Percentiles rank a stretch among this genome's conserved stretches.
These are phyloP conservation scores for Conus canariensis DNA, from an alignment of 2,888 invertebrate genomes.

Conservation along the genomic window DNA sequence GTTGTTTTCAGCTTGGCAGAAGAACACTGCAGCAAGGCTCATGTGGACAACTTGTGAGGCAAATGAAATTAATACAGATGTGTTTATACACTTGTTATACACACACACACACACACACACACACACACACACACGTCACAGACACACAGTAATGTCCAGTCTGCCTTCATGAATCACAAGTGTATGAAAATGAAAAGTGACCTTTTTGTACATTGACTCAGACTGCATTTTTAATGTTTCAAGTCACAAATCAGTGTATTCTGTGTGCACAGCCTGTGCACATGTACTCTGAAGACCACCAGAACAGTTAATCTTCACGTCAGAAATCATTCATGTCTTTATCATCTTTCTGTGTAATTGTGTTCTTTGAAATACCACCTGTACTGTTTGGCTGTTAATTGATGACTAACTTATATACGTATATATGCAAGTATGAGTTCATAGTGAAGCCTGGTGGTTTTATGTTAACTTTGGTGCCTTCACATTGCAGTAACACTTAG, in stretches of 20 bases:
- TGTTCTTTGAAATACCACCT: no score
- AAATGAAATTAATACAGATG: neutral
- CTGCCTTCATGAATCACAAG: neutral
- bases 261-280: neutral
- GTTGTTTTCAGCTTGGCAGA: no score
- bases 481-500: neutral
- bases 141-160: neutral
- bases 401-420: neutral
- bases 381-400: neutral
- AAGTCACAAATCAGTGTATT: neutral
- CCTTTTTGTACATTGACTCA: neutral
- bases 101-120: neutral
- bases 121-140: neutral
- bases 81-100: neutral
- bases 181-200: conserved; percentile 9
- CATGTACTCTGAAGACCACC: neutral
- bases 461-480: neutral
- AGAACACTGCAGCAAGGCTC: no score
- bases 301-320: no score
- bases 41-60: no score
- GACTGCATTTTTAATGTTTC: neutral
- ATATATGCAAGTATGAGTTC: neutral
- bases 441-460: conserved; percentile 9
- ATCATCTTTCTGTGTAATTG: no score
- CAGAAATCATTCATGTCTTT: no score